Base-by-base conservation (phyloP, 2,113 vertebrate genomes). In the Pseudorectes ferrugineus region DNA sequence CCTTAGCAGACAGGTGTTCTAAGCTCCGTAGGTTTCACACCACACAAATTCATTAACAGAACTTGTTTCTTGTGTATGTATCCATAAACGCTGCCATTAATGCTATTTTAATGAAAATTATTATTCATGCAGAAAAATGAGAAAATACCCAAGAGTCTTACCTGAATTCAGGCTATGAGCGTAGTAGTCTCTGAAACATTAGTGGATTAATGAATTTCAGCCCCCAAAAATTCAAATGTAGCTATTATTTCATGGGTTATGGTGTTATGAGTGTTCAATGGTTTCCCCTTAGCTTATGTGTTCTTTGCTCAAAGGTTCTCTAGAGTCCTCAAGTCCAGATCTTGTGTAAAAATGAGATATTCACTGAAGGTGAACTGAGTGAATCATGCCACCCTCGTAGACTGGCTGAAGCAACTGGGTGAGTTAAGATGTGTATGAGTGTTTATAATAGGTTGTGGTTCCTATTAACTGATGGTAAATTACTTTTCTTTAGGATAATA, bases 261-360 rank as follows among this genome's bases (percentile, higher is more conserved):
- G 29, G 25, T 35, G 20, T 74, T 24, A 0, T 12, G 73, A 62
- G 12, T 6, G 3, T 76, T 79, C 18, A 36, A 0, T 1, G 0
- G 12, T 59, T 90, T 89, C 15, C 21, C 33, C 14, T 15, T 66
- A 55, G 14, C 58, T 83, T 62, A 79, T n/a, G 17, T 43, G 89
- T 92, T 59, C 35, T 80, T 74, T 3, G 11, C 29, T 20, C 19
- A 43, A 59, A 74, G 14, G 6, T 54, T 83, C 38, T 74, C 20
- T 36, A 31, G 11, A 31, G 9, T 31, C 8, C 42, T 85, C 14
- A 65, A 40, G 11, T 52, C 19, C 33, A 29, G 79, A 42, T 57
- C 12, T 45, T 45, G 8, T 4, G 8, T 51, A 40, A 77, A 73
- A n/a, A 62, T 33, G 2, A 68, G 63, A 29, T 14, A 38, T 49